Conservation (phyloP, 2,113 vertebrate species). For the Hydropotes inermis region DNA sequence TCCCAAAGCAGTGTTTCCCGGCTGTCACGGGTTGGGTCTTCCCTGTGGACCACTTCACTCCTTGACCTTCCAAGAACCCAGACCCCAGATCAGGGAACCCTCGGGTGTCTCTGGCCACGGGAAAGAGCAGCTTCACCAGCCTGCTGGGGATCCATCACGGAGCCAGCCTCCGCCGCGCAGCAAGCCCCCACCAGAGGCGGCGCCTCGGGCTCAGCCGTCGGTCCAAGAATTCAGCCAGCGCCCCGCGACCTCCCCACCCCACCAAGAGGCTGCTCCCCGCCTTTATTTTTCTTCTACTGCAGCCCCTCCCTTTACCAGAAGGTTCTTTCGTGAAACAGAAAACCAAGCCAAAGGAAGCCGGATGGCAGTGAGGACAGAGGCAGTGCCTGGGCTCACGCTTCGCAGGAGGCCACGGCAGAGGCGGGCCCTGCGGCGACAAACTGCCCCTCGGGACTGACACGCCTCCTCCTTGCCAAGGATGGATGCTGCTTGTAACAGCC, state of each 20-base stretch:
- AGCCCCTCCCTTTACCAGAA: constrained; percentile 12
- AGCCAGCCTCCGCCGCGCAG: neutral
- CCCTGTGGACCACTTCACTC: neutral
- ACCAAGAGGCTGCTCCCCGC: neutral
- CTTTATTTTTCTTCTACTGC: neutral
- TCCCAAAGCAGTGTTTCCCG: neutral
- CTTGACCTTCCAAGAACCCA: neutral
- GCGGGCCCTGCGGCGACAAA: neutral
- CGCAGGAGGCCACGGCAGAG: neutral
- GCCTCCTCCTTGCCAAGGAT: neutral
- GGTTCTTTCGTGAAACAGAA: neutral
- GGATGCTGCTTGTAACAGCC: neutral
- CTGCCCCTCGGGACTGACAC: neutral
- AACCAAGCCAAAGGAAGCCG: neutral
- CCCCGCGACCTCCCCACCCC: neutral
- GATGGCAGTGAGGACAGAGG: neutral
- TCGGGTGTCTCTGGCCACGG: neutral
- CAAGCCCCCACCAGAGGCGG: neutral
- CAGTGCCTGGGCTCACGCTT: neutral
- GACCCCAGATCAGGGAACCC: neutral
- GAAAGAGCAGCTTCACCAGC: neutral
- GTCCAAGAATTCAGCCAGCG: neutral
- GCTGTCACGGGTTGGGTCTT: neutral
- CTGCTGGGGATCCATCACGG: neutral
- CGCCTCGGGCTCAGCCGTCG: neutral